Evolutionary conservation across 2,797 vertebrate genomes (phyloP), one percentile per base, ranked within the genome.

Genomic region (Lycodopsis pacificus): DNA sequence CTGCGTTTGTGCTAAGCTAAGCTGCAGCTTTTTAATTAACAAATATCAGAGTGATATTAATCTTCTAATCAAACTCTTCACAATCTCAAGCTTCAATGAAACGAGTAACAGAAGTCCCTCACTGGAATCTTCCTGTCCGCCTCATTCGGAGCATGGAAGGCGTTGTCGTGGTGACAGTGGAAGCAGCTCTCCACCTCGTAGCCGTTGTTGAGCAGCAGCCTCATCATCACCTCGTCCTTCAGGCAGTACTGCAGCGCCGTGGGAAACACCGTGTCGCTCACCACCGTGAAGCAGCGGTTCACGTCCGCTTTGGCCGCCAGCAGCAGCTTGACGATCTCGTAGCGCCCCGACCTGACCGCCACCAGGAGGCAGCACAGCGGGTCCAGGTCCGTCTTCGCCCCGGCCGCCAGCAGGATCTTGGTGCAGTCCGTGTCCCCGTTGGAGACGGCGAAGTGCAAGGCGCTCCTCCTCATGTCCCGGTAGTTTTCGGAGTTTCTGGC

Each of bases 221-320:
- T 93, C 92, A 97, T 94, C 97, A 98, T 98, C 17, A 92, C 91
- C 81, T 97, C 96, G 3, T 97, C 96, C 27, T 94, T 96, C 30
- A 98, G 88, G 65, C 96, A 96, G 57, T 98, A 99, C 82, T 97
- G 97, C 82, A 97, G 92, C 58, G 96, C 96, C 0, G 96, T 97
- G 83, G 97, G 97, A 68, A 99, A 99, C 76, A 93, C 92, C 0
- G 95, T 97, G 78, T 98, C 95, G 51, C 93, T 97, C 54, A 98
- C 93, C 54, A 89, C 92, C 58, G 93, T 95, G 77, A 98, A 98
- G 88, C 95, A 97, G 77, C 95, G 96, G 88, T 97, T 99, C 71
- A 97, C 96, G 0, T 97, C 93, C 0, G 97, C 97, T 63, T 93
- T 94, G 0, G 93, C 92, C 3, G 82, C 92, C n/a, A 98, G 94